Percentiles rank a stretch among this genome's conserved stretches.
Evolutionary conservation across 2,797 vertebrate species (phyloP).

Genomic region (Arnoldichthys spilopterus): DNA sequence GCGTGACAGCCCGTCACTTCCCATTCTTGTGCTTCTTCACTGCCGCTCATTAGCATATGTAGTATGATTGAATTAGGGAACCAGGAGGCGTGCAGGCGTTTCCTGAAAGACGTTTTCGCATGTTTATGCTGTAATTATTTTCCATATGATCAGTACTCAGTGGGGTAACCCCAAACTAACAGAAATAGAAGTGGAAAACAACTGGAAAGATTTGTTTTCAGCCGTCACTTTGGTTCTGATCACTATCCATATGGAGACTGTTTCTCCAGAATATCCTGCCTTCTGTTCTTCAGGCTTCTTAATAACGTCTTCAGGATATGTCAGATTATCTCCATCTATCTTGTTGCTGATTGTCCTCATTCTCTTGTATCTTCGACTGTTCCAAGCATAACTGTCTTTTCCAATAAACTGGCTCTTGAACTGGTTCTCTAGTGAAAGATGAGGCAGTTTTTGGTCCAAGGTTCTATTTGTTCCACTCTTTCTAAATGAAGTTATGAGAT

Average conservation of each 20-base stretch:
- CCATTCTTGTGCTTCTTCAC: constrained; percentile 61
- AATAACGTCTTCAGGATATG: not conserved
- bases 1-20: constrained; percentile 54
- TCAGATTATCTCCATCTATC: not conserved
- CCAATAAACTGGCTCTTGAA: not conserved
- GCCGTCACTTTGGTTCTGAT: too few relatives aligned
- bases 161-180: constrained; percentile 53
- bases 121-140: constrained; percentile 57
- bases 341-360: not conserved
- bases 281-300: too few relatives aligned
- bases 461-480: too few relatives aligned
- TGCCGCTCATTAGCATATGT: constrained; percentile 67
- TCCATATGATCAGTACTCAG: constrained; percentile 42
- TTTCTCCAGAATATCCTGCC: not conserved
- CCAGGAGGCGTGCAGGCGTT: constrained; percentile 51
- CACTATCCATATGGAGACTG: too few relatives aligned
- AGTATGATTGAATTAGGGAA: constrained; percentile 72
- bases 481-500: too few relatives aligned
- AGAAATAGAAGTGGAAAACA: constrained; percentile 12
- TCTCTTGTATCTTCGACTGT: not conserved
- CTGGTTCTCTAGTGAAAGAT: not conserved
- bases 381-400: not conserved
- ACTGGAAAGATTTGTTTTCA: not conserved
- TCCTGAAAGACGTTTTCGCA: constrained; percentile 57
- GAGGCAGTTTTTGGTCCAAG: too few relatives aligned